phyloP scores from a whole-genome alignment of 2,113 vertebrate species.

The Tapirus terrestris region DNA sequence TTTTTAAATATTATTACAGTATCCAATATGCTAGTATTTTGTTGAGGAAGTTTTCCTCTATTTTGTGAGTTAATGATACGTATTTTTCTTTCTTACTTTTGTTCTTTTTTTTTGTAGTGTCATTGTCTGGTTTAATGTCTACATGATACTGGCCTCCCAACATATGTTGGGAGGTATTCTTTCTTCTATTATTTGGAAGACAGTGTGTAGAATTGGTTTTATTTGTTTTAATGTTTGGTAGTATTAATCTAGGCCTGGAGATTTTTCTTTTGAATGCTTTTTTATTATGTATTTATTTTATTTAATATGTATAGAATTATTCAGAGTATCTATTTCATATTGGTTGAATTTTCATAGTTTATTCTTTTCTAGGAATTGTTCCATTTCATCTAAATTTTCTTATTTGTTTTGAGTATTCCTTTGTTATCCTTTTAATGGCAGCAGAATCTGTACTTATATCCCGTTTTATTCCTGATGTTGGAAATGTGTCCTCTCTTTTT shows the following conservation, averaged over 20 bases:
- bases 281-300: slow-evolving; percentile 68
- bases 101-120: not conserved
- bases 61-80: not conserved
- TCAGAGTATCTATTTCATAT: slow-evolving; percentile 51
- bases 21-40: slow-evolving; percentile 40
- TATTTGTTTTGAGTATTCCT: slow-evolving; percentile 17
- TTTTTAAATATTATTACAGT: not conserved
- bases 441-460: not conserved
- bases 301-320: slow-evolving; percentile 55
- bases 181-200: not conserved
- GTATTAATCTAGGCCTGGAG: not conserved
- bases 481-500: not conserved
- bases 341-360: slow-evolving; percentile 25
- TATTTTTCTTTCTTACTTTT: not conserved
- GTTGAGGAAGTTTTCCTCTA: not conserved
- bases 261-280: not conserved
- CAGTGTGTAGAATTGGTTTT: not conserved
- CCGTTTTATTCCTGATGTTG: not conserved
- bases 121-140: not conserved
- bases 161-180: not conserved
- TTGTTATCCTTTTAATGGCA: not conserved
- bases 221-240: not conserved
- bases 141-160: not conserved
- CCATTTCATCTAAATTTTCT: not conserved
- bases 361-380: not conserved